Conservation (phyloP, 53 echinoderm and acorn worm species). For the Patiria pectinifera region DNA sequence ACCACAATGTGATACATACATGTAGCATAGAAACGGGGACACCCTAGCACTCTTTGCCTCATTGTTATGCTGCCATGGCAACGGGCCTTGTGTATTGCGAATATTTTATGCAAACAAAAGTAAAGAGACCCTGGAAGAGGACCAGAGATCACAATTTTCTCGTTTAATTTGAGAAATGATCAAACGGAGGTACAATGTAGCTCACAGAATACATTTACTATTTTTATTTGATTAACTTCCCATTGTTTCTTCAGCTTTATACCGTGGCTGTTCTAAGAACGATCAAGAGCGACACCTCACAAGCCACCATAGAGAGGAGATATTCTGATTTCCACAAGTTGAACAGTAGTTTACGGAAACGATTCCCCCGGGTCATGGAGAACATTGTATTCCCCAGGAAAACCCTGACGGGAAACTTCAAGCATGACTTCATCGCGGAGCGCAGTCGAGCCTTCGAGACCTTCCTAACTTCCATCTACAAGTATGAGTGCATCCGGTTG, state of each 20-base stretch:
- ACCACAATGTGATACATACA: too few relatives aligned
- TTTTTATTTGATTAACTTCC: too few relatives aligned
- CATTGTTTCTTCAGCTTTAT: constrained; percentile 67
- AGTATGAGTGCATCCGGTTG: constrained; percentile 77
- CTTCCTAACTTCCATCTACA: constrained; percentile 78
- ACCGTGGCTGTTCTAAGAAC: constrained; percentile 88
- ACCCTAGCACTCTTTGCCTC: too few relatives aligned
- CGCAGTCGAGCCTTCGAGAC: constrained; percentile 94
- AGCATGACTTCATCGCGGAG: constrained; percentile 92
- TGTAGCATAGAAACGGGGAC: too few relatives aligned
- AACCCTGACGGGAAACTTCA: constrained; percentile 89
- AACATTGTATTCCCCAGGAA: constrained; percentile 86
- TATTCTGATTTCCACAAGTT: constrained; percentile 91
- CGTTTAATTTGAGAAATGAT: too few relatives aligned
- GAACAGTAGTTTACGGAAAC: constrained; percentile 71
- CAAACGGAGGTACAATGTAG: too few relatives aligned
- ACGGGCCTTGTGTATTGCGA: too few relatives aligned
- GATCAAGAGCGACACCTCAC: constrained; percentile 89
- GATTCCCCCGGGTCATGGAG: constrained; percentile 85
- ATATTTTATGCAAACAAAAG: too few relatives aligned
- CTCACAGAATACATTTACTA: too few relatives aligned
- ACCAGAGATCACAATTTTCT: too few relatives aligned
- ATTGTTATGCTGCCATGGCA: too few relatives aligned
- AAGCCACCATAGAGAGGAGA: constrained; percentile 88
- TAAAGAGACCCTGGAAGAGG: too few relatives aligned